Conservation (phyloP, 1,140 invertebrate genomes). For the Galendromus occidentalis region DNA sequence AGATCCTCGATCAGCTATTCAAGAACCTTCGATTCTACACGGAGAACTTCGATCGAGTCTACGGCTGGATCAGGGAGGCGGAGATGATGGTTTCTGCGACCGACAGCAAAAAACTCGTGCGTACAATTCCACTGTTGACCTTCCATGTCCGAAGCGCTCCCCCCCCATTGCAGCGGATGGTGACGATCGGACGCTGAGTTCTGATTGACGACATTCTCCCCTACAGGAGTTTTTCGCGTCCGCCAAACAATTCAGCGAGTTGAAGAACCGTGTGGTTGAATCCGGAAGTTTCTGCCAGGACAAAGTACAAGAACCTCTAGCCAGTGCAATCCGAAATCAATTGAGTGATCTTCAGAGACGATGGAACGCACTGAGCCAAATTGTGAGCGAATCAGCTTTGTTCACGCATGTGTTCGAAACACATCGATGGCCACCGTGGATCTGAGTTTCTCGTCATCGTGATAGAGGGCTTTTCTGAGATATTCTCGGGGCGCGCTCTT, state of each 20-base stretch:
- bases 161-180: too few relatives aligned
- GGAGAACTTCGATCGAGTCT: conserved; percentile 45
- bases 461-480: conserved; percentile 26
- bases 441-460: conserved; percentile 25
- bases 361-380: conserved; percentile 55
- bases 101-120: conserved; percentile 57
- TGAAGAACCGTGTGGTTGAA: conserved; percentile 55
- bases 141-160: too few relatives aligned
- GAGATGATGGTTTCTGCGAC: conserved; percentile 48
- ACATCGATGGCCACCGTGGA: too few relatives aligned
- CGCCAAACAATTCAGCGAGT: conserved; percentile 68
- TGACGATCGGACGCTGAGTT: too few relatives aligned
- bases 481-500: too few relatives aligned
- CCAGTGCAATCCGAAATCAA: conserved; percentile 48
- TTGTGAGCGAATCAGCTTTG: conserved; percentile 27
- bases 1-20: conserved; percentile 66
- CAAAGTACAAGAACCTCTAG: conserved; percentile 57
- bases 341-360: conserved; percentile 45
- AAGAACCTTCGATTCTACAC: conserved; percentile 70
- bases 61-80: conserved; percentile 54
- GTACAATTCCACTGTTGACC: background rate
- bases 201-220: conserved; percentile 8
- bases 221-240: conserved; percentile 46
- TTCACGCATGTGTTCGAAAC: background rate
- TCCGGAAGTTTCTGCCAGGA: conserved; percentile 69